Conservation (phyloP, 2,888 invertebrate species). For the Spilosoma lubricipeda region DNA sequence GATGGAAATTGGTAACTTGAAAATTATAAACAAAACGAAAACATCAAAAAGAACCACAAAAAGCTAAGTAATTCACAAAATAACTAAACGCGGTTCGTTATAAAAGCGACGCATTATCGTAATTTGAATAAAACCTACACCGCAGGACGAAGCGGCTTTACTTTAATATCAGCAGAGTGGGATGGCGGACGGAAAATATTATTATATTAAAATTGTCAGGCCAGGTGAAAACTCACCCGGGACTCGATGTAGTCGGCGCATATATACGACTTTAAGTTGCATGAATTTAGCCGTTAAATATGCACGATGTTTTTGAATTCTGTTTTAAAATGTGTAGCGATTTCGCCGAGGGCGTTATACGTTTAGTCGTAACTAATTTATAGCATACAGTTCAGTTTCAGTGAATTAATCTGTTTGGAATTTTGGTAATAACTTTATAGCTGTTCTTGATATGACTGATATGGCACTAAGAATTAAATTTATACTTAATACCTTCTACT, state of each 20-base stretch:
- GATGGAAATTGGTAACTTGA: no score
- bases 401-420: background rate
- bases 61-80: slow-evolving; percentile 13
- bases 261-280: slow-evolving; percentile 43
- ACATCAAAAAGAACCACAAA: background rate
- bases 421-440: background rate
- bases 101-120: slow-evolving; percentile 45
- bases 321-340: slow-evolving; percentile 5
- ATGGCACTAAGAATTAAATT: background rate
- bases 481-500: background rate
- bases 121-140: slow-evolving; percentile 53
- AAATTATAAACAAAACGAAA: background rate
- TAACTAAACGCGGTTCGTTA: slow-evolving; percentile 41
- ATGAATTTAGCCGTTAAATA: slow-evolving; percentile 43
- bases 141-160: slow-evolving; percentile 34
- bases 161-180: slow-evolving; percentile 57
- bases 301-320: slow-evolving; percentile 24
- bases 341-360: background rate
- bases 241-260: slow-evolving; percentile 55
- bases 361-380: slow-evolving; percentile 1
- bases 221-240: slow-evolving; percentile 62
- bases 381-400: background rate
- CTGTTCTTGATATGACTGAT: background rate
- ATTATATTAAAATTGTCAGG: slow-evolving; percentile 75
- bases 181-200: slow-evolving; percentile 59